Base-by-base conservation (phyloP, 2,888 invertebrate genomes). In the Coecobrya sp. region DNA sequence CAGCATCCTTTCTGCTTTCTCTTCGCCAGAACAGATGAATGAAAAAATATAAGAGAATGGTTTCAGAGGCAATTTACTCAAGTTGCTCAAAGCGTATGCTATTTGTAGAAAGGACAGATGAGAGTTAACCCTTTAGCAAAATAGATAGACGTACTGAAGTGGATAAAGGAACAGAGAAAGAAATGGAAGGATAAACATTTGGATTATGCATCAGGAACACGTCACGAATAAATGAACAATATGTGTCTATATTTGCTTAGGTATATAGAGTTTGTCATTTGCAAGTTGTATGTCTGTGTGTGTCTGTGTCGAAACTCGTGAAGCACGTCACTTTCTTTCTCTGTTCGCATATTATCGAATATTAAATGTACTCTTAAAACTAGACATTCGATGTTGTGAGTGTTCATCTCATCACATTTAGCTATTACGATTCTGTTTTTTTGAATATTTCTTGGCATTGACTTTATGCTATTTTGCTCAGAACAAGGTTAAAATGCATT, bases 131-230 rank as follows among this genome's bases (percentile, higher is more conserved):
- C 27, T 30, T 0, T 70, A 25, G 45, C 19, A 76, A 55, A 10
- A 27, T n/a, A 79, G 52, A 27, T 2, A n/a, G 27, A 79, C 13
- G 25, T 0, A 4, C 7, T 10, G 59, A 59, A 16, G 25, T 4
- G 22, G 45, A 45, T 11, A 19, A 25, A 62, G 68, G 19, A 52
- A 52, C 5, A 30, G 70, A 49, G 22, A 59, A 55, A 30, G 68
- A n/a, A 30, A 73, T 30, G 36, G 52, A 19, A 30, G 52, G 36
- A 30, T 65, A 88, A 88, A 81, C 25, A 82, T 30, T 68, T 82
- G 42, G 55, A 82, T 82, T 68, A 89, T 89, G 89, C 82, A 84
- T 84, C 89, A 89, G 70, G 84, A 42, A 89, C 36, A 36, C 2
- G 82, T 89, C 59, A 70, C 42, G 73, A 89, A 19, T 59, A 36